Conservation (phyloP, 2,113 vertebrate genomes). For the Athene noctua region DNA sequence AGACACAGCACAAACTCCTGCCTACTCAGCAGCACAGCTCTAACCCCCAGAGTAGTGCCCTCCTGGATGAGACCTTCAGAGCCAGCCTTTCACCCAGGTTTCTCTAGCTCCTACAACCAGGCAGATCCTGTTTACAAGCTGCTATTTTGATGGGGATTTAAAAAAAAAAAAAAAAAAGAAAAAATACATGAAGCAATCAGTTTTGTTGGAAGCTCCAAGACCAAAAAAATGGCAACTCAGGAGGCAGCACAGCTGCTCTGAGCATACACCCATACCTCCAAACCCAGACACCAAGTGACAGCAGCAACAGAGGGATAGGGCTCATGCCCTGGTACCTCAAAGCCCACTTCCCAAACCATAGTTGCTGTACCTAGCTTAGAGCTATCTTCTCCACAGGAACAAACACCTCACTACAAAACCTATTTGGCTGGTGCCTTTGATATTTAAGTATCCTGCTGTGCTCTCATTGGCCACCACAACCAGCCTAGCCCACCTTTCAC, state of each 20-base stretch:
- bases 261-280: background rate
- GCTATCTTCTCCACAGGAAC: accelerated
- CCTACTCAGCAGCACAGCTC: background rate
- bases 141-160: background rate
- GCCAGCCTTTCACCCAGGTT: background rate
- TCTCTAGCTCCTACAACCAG: background rate
- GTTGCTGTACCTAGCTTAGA: accelerated
- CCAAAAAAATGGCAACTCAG: background rate
- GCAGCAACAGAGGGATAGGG: background rate
- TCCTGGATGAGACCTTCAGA: background rate
- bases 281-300: background rate
- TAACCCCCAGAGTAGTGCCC: accelerated
- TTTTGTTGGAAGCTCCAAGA: background rate
- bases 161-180: too few relatives aligned
- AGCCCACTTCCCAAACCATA: background rate
- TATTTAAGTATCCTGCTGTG: background rate
- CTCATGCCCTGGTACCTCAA: background rate
- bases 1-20: background rate
- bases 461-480: background rate
- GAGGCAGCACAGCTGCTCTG: background rate
- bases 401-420: background rate
- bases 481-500: background rate
- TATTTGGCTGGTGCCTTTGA: accelerated
- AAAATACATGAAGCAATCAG: background rate
- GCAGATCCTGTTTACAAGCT: background rate